A percentile compares a stretch with the other conserved stretches of the same genome.
Conservation (phyloP, 2,797 vertebrate species). For the Coendou prehensilis region DNA sequence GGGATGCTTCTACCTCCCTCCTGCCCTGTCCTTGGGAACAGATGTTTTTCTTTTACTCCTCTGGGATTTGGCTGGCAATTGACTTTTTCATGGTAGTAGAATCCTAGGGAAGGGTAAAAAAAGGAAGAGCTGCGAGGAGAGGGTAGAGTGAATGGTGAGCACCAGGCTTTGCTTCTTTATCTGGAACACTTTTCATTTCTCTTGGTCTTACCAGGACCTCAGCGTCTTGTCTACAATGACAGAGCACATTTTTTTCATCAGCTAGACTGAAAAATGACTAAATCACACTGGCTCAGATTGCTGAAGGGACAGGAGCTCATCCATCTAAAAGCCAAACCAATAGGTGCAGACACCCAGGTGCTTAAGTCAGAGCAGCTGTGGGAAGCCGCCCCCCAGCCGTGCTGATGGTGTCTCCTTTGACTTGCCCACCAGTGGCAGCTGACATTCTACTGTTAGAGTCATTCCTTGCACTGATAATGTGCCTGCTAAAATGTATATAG, state of each 20-base stretch:
- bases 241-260: constrained; percentile 47
- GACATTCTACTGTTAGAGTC: background rate
- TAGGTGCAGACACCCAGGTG: background rate
- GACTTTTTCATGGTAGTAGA: constrained; percentile 41
- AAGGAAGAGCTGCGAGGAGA: background rate
- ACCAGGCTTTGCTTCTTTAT: background rate
- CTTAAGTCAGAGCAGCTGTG: constrained; percentile 24
- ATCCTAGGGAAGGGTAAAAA: constrained; percentile 17
- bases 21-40: constrained; percentile 54
- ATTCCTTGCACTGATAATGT: background rate
- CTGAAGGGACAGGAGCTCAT: constrained; percentile 34
- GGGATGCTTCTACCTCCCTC: constrained; percentile 17
- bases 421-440: background rate
- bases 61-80: constrained; percentile 53
- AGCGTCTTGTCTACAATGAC: constrained; percentile 38
- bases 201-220: background rate
- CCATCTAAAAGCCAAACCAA: constrained; percentile 49
- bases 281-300: constrained; percentile 21
- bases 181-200: constrained; percentile 6
- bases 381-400: background rate
- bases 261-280: constrained; percentile 65
- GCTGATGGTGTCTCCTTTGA: background rate
- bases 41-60: constrained; percentile 68
- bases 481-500: background rate
- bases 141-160: background rate